A percentile compares a stretch with the other conserved stretches of the same genome.
Conservation (phyloP, 2,888 invertebrate species). For the Drosophila vallismaia region DNA sequence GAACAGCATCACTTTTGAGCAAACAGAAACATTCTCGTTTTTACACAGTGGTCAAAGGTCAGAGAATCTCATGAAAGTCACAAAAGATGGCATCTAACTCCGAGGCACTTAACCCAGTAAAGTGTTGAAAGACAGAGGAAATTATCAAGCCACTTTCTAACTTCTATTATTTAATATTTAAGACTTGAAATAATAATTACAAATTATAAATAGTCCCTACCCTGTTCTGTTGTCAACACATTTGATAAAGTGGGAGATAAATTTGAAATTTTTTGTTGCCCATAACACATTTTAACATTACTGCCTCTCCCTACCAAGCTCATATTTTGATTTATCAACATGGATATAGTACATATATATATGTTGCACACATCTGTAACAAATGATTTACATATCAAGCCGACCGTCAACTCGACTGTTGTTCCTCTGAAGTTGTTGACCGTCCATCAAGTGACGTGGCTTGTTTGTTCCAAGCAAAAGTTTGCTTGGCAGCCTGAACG, state of each 20-base stretch:
- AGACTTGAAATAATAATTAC: neutral
- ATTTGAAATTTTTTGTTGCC: slow-evolving; percentile 21
- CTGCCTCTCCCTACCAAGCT: neutral
- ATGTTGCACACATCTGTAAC: slow-evolving; percentile 57
- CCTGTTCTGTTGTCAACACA: slow-evolving; percentile 1
- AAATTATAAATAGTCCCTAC: neutral
- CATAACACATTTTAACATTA: slow-evolving; percentile 16
- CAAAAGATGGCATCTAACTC: neutral
- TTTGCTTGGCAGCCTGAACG: slow-evolving; percentile 45
- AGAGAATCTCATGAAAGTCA: neutral
- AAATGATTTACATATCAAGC: slow-evolving; percentile 64
- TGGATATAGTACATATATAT: slow-evolving; percentile 7
- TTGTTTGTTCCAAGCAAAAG: slow-evolving; percentile 71
- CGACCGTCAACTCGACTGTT: slow-evolving; percentile 43
- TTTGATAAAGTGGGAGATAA: slow-evolving; percentile 19
- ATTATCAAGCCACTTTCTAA: neutral
- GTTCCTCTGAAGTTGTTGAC: slow-evolving; percentile 59
- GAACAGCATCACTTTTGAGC: slow-evolving; percentile 29
- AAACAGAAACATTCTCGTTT: slow-evolving; percentile 10
- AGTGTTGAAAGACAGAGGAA: neutral
- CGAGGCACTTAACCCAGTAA: neutral
- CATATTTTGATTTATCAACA: slow-evolving; percentile 43
- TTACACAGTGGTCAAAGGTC: neutral
- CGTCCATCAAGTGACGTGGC: slow-evolving; percentile 64
- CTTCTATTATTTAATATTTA: neutral